These are phyloP conservation scores for Tenthredo livida DNA, from an alignment of 2,888 invertebrate species.

Conservation along the genomic window DNA sequence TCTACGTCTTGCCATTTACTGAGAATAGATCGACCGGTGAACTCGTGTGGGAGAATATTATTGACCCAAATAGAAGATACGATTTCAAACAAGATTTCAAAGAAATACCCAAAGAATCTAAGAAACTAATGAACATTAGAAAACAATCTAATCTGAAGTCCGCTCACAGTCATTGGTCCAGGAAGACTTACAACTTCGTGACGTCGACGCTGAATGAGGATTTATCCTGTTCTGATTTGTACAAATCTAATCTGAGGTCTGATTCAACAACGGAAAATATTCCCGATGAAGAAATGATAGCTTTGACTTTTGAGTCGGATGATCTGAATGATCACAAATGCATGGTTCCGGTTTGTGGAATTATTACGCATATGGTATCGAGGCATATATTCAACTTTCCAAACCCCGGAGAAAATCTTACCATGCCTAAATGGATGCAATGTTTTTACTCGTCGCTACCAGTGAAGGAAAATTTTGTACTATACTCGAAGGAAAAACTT, in stretches of 20 bases:
- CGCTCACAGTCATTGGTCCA: slow-evolving; percentile 75
- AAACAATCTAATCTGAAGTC: slow-evolving; percentile 55
- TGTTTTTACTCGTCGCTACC: slow-evolving; percentile 75
- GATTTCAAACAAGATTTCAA: slow-evolving; percentile 81
- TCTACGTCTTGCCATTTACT: slow-evolving; percentile 81
- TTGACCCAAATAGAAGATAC: slow-evolving; percentile 79
- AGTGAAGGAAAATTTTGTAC: too few species aligned
- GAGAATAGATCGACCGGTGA: slow-evolving; percentile 77
- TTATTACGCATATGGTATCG: slow-evolving; percentile 81
- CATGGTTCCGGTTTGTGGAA: slow-evolving; percentile 83
- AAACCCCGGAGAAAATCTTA: slow-evolving; percentile 44
- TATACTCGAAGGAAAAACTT: too few species aligned
- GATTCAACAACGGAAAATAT: slow-evolving; percentile 39
- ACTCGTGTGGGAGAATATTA: slow-evolving; percentile 81
- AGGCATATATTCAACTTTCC: slow-evolving; percentile 72
- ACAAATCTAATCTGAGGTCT: slow-evolving; percentile 67
- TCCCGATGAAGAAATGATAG: slow-evolving; percentile 65
- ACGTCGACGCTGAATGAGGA: slow-evolving; percentile 84
- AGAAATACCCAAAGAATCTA: slow-evolving; percentile 77
- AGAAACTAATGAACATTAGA: slow-evolving; percentile 78
- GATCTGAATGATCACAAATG: slow-evolving; percentile 86
- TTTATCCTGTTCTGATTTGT: slow-evolving; percentile 82
- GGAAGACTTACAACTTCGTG: slow-evolving; percentile 82
- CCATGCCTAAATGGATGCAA: slow-evolving; percentile 77
- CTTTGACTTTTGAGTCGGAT: slow-evolving; percentile 81